A percentile compares a stretch with the other conserved stretches of the same genome.
phyloP scores from a whole-genome alignment of 2,888 invertebrate genomes.

The Drosophila birchii region DNA sequence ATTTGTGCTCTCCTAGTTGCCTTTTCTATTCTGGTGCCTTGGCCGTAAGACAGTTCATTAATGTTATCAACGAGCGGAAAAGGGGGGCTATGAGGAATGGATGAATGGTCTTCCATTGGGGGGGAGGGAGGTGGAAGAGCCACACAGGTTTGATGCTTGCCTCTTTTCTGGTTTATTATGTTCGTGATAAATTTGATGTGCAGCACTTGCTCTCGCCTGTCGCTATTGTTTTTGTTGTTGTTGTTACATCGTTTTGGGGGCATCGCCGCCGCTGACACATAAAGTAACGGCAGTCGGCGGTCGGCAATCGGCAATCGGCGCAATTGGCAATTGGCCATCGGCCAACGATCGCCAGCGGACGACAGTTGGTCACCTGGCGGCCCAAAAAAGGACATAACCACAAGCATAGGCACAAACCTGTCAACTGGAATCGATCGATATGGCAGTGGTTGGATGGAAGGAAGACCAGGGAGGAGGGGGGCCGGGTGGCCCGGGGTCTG shows the following conservation, averaged over 20 bases:
- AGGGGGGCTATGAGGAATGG: slow-evolving; percentile 52
- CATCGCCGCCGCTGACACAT: slow-evolving; percentile 38
- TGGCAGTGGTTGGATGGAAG: slow-evolving; percentile 20
- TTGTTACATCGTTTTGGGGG: slow-evolving; percentile 19
- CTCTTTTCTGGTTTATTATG: slow-evolving; percentile 48
- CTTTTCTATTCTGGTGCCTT: slow-evolving; percentile 76
- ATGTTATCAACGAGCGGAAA: slow-evolving; percentile 69
- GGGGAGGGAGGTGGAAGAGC: background rate
- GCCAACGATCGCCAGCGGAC: slow-evolving; percentile 22
- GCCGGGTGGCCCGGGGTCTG: slow-evolving; percentile 6
- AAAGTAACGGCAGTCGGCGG: slow-evolving; percentile 51
- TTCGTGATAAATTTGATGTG: slow-evolving; percentile 48
- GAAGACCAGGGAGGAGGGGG: background rate
- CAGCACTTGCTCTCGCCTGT: slow-evolving; percentile 47
- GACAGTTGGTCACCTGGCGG: slow-evolving; percentile 24
- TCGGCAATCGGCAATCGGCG: slow-evolving; percentile 21
- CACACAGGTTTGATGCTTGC: slow-evolving; percentile 36
- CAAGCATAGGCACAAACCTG: slow-evolving; percentile 30
- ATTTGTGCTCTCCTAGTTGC: slow-evolving; percentile 34
- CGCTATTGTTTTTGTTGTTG: slow-evolving; percentile 20
- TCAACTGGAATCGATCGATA: slow-evolving; percentile 49
- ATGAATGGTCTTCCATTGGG: slow-evolving; percentile 15
- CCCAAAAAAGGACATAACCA: slow-evolving; percentile 69
- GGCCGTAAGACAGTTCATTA: slow-evolving; percentile 77
- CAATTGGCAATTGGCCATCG: slow-evolving; percentile 51